These are phyloP conservation scores for Balaeniceps rex DNA, from an alignment of 2,113 vertebrate genomes.

Conservation along the genomic window DNA sequence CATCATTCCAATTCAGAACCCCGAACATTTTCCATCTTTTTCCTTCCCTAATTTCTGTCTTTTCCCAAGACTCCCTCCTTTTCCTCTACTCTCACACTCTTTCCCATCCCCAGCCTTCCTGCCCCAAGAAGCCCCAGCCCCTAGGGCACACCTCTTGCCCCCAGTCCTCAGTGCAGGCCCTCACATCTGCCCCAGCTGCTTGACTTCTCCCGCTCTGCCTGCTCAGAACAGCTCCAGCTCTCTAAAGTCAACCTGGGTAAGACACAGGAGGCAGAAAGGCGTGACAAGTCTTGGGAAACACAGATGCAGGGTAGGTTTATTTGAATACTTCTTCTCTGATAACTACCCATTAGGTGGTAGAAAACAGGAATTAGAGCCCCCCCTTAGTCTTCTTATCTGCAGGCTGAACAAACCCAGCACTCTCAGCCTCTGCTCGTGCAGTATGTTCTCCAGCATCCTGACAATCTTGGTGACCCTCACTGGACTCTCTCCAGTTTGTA, in stretches of 20 bases:
- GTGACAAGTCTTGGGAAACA: neutral
- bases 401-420: neutral
- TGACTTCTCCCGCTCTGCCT: neutral
- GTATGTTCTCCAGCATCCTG: neutral
- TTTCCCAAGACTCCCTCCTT: neutral
- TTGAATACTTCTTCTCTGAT: neutral
- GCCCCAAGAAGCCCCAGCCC: neutral
- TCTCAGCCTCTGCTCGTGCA: neutral
- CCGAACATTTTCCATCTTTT: neutral
- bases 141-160: neutral
- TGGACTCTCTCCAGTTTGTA: neutral
- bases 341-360: neutral
- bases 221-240: neutral
- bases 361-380: neutral
- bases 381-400: neutral
- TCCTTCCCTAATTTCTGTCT: neutral
- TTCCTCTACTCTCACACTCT: neutral
- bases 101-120: neutral
- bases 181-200: neutral
- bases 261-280: neutral
- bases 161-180: neutral
- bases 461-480: neutral
- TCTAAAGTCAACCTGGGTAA: neutral
- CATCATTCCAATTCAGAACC: neutral
- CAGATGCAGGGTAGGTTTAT: neutral